phyloP scores from a whole-genome alignment of 2,113 vertebrate species.

The Xiphophorus maculatus region DNA sequence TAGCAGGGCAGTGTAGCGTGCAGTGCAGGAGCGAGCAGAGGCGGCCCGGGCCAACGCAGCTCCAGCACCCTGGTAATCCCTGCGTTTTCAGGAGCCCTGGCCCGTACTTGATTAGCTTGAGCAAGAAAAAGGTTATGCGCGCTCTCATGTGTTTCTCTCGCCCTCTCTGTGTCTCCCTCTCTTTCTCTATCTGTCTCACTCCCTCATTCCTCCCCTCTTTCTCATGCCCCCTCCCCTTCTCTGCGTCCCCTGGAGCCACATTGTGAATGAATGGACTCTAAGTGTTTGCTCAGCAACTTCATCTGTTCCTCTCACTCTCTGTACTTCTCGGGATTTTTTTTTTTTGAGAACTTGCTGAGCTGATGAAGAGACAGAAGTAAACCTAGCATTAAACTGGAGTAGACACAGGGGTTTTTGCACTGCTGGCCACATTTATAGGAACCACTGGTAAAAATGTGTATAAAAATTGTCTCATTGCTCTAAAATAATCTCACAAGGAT shows the following conservation, averaged over 20 bases:
- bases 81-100: slow-evolving; percentile 98
- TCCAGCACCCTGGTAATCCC: slow-evolving; percentile 91
- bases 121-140: slow-evolving; percentile 94
- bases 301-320: slow-evolving; percentile 46
- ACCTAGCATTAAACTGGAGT: background rate
- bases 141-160: slow-evolving; percentile 55
- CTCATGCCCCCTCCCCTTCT: slow-evolving; percentile 51
- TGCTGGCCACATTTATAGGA: background rate
- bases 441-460: background rate
- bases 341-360: background rate
- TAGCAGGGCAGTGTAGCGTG: slow-evolving; percentile 83
- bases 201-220: slow-evolving; percentile 67
- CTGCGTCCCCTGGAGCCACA: slow-evolving; percentile 83
- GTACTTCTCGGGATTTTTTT: slow-evolving; percentile 43
- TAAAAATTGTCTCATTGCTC: background rate
- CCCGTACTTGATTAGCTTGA: slow-evolving; percentile 98
- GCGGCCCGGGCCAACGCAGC: slow-evolving; percentile 77
- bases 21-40: slow-evolving; percentile 86
- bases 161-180: slow-evolving; percentile 65
- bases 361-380: background rate
- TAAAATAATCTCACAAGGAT: background rate
- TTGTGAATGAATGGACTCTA: slow-evolving; percentile 92
- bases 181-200: slow-evolving; percentile 63
- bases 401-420: background rate
- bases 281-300: slow-evolving; percentile 93